Conservation (phyloP, 2,797 vertebrate genomes). For the Myotis findleyi region DNA sequence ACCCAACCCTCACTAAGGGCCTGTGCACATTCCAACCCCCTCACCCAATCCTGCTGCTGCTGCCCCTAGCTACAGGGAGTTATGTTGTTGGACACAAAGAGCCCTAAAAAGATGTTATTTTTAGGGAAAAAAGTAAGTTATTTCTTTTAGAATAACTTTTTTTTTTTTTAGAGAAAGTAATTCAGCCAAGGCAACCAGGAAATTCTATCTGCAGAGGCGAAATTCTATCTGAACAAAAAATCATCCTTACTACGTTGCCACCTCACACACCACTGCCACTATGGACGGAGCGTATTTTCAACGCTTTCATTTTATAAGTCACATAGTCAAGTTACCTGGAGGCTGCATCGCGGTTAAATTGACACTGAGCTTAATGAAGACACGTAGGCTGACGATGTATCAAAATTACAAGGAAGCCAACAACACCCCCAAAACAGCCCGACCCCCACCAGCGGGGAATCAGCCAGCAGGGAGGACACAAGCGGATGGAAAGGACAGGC, state of each 20-base stretch:
- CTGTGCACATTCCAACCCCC: too few relatives aligned
- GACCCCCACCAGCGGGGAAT: rapidly evolving
- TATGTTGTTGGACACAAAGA: background rate
- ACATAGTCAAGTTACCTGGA: too few relatives aligned
- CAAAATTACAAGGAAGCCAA: background rate
- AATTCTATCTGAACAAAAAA: background rate
- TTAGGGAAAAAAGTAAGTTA: background rate
- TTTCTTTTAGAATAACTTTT: background rate
- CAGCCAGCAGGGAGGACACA: background rate
- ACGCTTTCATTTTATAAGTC: background rate
- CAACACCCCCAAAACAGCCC: background rate
- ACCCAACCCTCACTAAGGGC: background rate
- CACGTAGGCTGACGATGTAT: background rate
- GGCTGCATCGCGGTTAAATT: too few relatives aligned
- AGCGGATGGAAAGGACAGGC: too few relatives aligned
- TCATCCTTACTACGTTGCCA: rapidly evolving
- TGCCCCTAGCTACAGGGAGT: background rate
- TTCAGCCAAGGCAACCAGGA: background rate
- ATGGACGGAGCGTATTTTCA: rapidly evolving
- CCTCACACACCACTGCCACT: rapidly evolving
- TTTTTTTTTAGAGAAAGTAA: background rate
- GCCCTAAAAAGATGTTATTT: background rate
- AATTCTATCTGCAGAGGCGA: background rate
- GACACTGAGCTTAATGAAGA: background rate
- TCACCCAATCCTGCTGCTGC: background rate